Evolutionary conservation across 2,888 invertebrate genomes (phyloP).

Genomic region (Sinopyrophorus schimmeli): DNA sequence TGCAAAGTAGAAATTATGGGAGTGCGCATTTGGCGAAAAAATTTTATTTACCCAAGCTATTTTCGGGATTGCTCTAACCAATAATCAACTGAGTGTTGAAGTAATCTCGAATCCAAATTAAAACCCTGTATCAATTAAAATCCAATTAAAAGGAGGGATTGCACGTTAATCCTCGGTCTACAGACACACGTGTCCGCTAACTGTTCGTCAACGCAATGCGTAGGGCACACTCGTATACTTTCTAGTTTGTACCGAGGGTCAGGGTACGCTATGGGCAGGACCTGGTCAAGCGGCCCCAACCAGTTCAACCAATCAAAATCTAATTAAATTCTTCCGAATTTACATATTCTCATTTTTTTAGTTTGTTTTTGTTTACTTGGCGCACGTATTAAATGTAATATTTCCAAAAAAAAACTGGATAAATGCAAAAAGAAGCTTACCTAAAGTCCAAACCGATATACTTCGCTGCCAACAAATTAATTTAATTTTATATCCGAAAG

Average conservation of each 20-base stretch:
- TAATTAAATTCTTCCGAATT: constrained; percentile 28
- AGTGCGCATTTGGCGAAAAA: constrained; percentile 10
- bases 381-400: no score
- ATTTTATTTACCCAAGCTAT: constrained; percentile 26
- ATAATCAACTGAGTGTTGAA: constrained; percentile 32
- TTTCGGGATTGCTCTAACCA: constrained; percentile 27
- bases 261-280: constrained; percentile 23
- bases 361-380: constrained; percentile 7
- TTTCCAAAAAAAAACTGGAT: no score
- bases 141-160: constrained; percentile 48
- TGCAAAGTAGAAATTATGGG: constrained; percentile 10
- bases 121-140: constrained; percentile 45
- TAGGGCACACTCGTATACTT: constrained; percentile 17
- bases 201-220: constrained; percentile 28
- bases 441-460: no score
- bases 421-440: no score
- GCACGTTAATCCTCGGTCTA: constrained; percentile 46
- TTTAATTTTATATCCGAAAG: no score
- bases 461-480: no score
- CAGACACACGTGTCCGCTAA: constrained; percentile 42
- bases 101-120: constrained; percentile 32
- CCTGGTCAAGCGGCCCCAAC: constrained; percentile 23
- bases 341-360: constrained; percentile 7
- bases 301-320: constrained; percentile 30
- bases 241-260: constrained; percentile 26